Evolutionary conservation across 2,797 vertebrate species (phyloP), one percentile per base, ranked within the genome.

Genomic region (Coregonus ussuriensis): DNA sequence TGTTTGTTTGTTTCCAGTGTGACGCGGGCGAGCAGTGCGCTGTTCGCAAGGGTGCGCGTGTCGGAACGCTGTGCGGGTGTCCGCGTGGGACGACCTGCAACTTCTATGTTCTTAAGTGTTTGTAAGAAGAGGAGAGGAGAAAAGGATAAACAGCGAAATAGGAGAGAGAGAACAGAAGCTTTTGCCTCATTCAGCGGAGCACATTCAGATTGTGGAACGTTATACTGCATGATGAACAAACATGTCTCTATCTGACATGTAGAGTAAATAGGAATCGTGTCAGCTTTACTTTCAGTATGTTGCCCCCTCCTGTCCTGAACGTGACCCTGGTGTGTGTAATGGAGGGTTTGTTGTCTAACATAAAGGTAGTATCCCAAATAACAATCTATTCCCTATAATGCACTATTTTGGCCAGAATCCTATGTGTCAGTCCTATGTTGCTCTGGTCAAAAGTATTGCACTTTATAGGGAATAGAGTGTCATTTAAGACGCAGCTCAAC

Each of bases 101-200:
- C 87, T 91, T 96, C 68, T 87, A 93, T 79, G 89, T 93, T 52
- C 93, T 96, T 3, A 93, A 94, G 78, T 94, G 94, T 83, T 89
- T 94, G 88, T 94, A 80, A 92, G 79, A 13, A 53, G 21, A 21
- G 21, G 73, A 69, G 3, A 56, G 29, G 6, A 29, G 21, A 14
- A 29, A 3, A 65, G 14, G 29, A 41, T 9, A 18, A 31, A 67
- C 14, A 16, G 29, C 16, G 31, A 15, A 6, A 33, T 4, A 29
- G 9, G 63, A 31, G 4, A 6, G 65, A 31, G 65, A 33, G 29
- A 13, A 16, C 65, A 33, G 31, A 41, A 41, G 41, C 7, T 41
- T 9, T 41, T 41, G 7, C 41, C 41, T 41, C 41, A 41, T 41
- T 41, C 41, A 2, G 41, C 9, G 41, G 18, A n/a, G 6, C 41